Evolutionary conservation across 2,113 vertebrate species (phyloP), one percentile per base, ranked within the genome.

Genomic region (Bettongia penicillata): DNA sequence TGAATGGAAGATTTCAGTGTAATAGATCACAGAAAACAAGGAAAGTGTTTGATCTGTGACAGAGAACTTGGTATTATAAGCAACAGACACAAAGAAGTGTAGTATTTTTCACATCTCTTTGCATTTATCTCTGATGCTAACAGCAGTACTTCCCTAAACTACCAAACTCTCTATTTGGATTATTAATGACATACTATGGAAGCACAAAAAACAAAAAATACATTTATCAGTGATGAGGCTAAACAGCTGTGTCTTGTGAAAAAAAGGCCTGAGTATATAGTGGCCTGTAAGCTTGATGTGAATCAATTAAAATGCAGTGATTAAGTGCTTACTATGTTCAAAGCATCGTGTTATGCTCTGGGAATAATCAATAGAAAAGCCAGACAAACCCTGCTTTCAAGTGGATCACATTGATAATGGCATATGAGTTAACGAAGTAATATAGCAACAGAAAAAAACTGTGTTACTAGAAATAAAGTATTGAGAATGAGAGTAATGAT

Each of bases 61-160:
- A 0, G 26, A 25, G 91, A 93, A 43, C 93, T 47, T 91, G 93
- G 49, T 92, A 0, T 0, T 84, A 49, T 24, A 25, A 51, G 24
- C 26, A 25, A 25, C 43, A 12, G 8, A 11, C 14, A n/a, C 55
- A 77, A 26, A n/a, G 47, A 2, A 48, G 11, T 37, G 23, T 12
- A 51, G 77, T 68, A 51, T 89, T 48, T 94, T 91, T 92, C 51
- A 96, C 51, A 90, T 9, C 92, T 97, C 93, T 96, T 0, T 68
- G 0, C 51, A 90, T 93, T 61, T 24, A 0, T 11, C 90, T 93
- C 37, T 37, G 53, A 91, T 95, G 94, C n/a, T 92, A 90, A 47
- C 26, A 93, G 95, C 94, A 95, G 93, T 61, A 91, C 92, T 31
- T 96, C 97, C 91, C 68, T 61, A 61, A 61, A 61, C 55, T 68